phyloP scores from a whole-genome alignment of 2,888 invertebrate genomes.

The Campoletis raptor region DNA sequence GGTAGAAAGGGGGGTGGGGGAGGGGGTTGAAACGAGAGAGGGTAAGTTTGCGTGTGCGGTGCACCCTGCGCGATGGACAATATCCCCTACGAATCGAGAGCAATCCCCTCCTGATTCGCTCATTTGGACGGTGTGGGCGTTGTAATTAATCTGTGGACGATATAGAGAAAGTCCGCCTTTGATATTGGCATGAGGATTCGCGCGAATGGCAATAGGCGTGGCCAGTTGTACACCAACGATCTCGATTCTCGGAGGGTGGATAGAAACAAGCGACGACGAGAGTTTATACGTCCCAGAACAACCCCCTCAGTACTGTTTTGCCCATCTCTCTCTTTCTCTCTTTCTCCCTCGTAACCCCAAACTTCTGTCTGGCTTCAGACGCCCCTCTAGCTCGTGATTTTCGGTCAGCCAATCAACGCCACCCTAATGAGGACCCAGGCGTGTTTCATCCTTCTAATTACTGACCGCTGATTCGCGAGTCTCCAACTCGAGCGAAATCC shows the following conservation, averaged over 20 bases:
- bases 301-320: conserved; percentile 56
- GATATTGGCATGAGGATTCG: conserved; percentile 74
- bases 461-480: conserved; percentile 69
- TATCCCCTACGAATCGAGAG: conserved; percentile 45
- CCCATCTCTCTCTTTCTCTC: conserved; percentile 47
- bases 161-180: conserved; percentile 81
- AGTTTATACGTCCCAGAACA: conserved; percentile 71
- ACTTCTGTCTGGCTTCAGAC: conserved; percentile 32
- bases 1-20: neutral
- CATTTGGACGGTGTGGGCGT: conserved; percentile 83
- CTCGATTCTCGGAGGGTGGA: conserved; percentile 72
- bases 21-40: conserved; percentile 4
- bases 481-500: conserved; percentile 2
- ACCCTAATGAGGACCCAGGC: conserved; percentile 78
- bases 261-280: conserved; percentile 82
- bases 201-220: conserved; percentile 83
- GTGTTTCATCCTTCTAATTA: conserved; percentile 74
- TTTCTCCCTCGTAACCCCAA: conserved; percentile 24
- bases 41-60: conserved; percentile 46
- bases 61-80: conserved; percentile 51
- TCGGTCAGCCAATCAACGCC: conserved; percentile 81
- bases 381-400: conserved; percentile 75
- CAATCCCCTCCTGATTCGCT: conserved; percentile 68
- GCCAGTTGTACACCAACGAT: conserved; percentile 71
- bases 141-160: conserved; percentile 80